Evolutionary conservation across 2,888 invertebrate genomes (phyloP), one percentile per base, ranked within the genome.

Genomic region (Byasa hedistus): DNA sequence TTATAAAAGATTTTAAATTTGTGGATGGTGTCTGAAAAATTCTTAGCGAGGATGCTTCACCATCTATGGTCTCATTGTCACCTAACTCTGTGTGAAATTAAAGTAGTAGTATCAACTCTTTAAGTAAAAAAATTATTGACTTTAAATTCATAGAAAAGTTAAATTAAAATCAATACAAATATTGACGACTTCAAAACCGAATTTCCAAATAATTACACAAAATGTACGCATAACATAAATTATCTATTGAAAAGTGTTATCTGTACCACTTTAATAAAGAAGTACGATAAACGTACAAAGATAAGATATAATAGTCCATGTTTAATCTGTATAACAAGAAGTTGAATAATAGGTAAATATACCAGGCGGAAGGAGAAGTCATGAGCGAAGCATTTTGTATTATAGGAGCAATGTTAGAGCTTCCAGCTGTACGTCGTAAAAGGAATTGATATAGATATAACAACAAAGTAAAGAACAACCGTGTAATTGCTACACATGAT

Each of bases 301-400:
- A 76, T 74, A 74, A 76, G 76, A 76, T 75, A 71, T 39, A 57
- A 36, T n/a, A 51, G 54, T 59, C 58, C 24, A n/a, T 23, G 22
- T 52, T 66, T 66, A 66, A 39, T 66, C 61, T 58, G 56, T 56
- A 12, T 65, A 44, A 56, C 59, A 32, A 56, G 23, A 65, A 5
- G 39, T 23, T 23, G 48, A 24, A 59, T 55, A 59, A 54, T n/a
- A 44, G 44, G 60, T 48, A 44, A 60, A 65, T 57, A 36, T 65
- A n/a, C 57, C 51, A 27, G 44, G 15, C 57, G 60, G 57, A 52
- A 60, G 44, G 39, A 61, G 57, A 64, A 52, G 57, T 61, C 51
- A 61, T 61, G 27, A 36, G 5, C 22, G 23, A 51, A 57, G 65
- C 23, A 32, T 60, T 60, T 60, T 57, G 22, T 57, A 60, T 64